A percentile compares a stretch with the other conserved stretches of the same genome.
phyloP scores from a whole-genome alignment of 2,888 invertebrate genomes.

The Dasypogon diadema region DNA sequence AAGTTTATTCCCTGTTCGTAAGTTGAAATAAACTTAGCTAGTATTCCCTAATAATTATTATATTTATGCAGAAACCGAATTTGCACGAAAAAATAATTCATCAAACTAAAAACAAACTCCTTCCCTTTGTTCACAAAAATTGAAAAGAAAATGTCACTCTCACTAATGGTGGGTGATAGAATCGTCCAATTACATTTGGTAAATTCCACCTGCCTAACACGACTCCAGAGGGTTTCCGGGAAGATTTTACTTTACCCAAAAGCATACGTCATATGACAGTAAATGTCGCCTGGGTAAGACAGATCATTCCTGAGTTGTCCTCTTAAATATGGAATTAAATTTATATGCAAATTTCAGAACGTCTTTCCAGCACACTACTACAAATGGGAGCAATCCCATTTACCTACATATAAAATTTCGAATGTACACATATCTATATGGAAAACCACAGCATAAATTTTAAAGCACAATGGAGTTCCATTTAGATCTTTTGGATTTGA shows the following conservation, averaged over 20 bases:
- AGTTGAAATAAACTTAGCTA: too few species aligned
- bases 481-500: conserved; percentile 48
- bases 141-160: not conserved
- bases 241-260: not conserved
- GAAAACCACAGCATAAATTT: conserved; percentile 33
- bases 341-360: conserved; percentile 49
- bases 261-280: conserved; percentile 41
- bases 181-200: not conserved
- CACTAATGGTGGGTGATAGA: not conserved
- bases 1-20: too few species aligned
- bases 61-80: too few species aligned
- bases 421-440: not conserved
- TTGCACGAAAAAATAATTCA: too few species aligned
- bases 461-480: conserved; percentile 48
- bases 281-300: conserved; percentile 35
- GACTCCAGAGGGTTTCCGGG: not conserved
- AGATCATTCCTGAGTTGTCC: conserved; percentile 47
- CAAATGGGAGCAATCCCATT: not conserved
- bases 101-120: too few species aligned
- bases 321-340: conserved; percentile 51
- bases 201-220: not conserved
- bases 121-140: too few species aligned
- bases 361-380: conserved; percentile 30
- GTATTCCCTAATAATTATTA: too few species aligned
- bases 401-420: not conserved